Evolutionary conservation across 2,113 vertebrate genomes (phyloP), one percentile per base, ranked within the genome.

Genomic region (Naja naja): DNA sequence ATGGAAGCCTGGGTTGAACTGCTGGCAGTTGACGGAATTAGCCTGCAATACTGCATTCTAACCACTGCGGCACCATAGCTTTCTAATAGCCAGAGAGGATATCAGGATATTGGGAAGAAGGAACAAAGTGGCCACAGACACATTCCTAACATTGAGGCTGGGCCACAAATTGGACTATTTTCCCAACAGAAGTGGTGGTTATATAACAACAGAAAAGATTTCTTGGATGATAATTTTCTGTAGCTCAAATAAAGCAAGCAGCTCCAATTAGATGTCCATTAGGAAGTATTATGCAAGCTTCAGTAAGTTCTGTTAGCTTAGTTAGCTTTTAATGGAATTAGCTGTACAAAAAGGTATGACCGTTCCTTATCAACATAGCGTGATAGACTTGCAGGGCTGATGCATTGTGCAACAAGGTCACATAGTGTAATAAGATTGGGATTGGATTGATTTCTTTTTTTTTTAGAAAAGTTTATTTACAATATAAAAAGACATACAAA

Each of bases 281-380:
- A 98, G 97, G 97, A 98, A 94, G 86, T 91, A 97, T 98, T 97
- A 96, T 92, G 93, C 96, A 93, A 97, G 95, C 96, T 95, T 97
- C 97, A 98, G 97, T 97, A 96, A 92, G 94, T 96, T 95, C 92
- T 97, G 95, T 97, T 97, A 95, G 96, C 95, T 97, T 96, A 96
- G 96, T 95, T 97, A 97, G 96, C 47, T 95, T 96, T 97, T 96
- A 95, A 96, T 94, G 95, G 88, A 93, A 93, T 96, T 94, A 88
- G 55, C 69, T 94, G 95, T 94, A 94, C 95, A 95, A 95, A 95
- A 96, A 96, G 20, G 95, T 18, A 91, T 90, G 95, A 94, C 22
- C 86, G 56, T 52, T 55, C 60, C 20, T 96, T 96, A 49, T 49
- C 8, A 49, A 49, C 47, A 9, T 49, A 49, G 47, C 9, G 9